Evolutionary conservation across 2,797 vertebrate genomes (phyloP), one percentile per base, ranked within the genome.

Genomic region (Microctenopoma lineatum): DNA sequence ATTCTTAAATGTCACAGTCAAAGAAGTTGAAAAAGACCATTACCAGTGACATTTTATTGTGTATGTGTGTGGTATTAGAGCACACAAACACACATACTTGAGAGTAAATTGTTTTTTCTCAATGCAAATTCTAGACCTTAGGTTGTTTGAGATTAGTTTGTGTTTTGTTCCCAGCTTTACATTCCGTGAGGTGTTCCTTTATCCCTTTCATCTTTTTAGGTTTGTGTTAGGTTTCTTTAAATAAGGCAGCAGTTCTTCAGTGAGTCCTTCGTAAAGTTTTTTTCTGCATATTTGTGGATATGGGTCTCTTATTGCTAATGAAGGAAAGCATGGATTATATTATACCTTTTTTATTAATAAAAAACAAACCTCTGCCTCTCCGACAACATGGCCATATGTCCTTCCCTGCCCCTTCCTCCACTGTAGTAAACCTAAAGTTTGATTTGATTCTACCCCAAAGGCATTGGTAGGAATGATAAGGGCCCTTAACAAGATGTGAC

Each of bases 1-100:
- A 88, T 85, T 88, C 90, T 83, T 87, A 94, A 95, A 95, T 94
- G 94, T 94, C 93, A 94, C 73, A 81, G 79, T 78, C 60, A 81
- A 78, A 87, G 77, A 89, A 90, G 79, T 89, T 85, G 72, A 85
- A 92, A 90, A 91, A 92, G 77, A 90, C 79, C 83, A 92, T 94
- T 92, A 91, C 80, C 84, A 86, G 87, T 94, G 93, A 93, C 93
- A 94, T 95, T 95, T 94, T 67, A 81, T 68, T 75, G 61, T 74
- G 52, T 48, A 27, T 52, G 67, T 67, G 83, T 81, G 80, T 69
- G 78, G 66, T 54, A 80, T 72, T 62, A 61, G 54, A 75, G 71
- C 14, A 27, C 21, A 70, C 53, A 82, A 80, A 83, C 68, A 81
- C 61, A 62, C 63, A 73, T 62, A 60, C 67, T 77, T 84, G 54